A percentile compares a stretch with the other conserved stretches of the same genome.
Evolutionary conservation across 1,140 invertebrate species (phyloP).

Genomic region (Reticulitermes speratus): DNA sequence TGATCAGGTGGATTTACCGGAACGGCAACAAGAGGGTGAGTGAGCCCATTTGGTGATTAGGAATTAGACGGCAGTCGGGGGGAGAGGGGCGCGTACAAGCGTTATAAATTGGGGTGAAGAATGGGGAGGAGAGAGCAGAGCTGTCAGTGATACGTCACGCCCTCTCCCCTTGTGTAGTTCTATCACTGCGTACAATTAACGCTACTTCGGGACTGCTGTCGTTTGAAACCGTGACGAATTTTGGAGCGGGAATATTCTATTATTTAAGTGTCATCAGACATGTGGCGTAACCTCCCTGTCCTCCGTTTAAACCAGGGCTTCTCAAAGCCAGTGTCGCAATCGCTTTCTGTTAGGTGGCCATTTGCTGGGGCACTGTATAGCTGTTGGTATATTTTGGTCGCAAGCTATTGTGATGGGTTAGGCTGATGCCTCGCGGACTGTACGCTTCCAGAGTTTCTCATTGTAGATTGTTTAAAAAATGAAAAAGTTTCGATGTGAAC

Average conservation of each 20-base stretch:
- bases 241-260: neutral
- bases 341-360: no score
- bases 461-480: no score
- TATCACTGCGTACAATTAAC: neutral
- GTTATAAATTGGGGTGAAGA: neutral
- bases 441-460: no score
- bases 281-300: no score
- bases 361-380: no score
- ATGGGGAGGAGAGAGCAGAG: neutral
- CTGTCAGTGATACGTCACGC: constrained; percentile 1
- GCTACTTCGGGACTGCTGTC: neutral
- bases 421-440: no score
- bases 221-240: neutral
- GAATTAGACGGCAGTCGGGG: constrained; percentile 5
- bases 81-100: neutral
- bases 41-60: constrained; percentile 9
- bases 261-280: neutral
- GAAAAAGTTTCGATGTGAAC: no score
- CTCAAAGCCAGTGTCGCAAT: no score
- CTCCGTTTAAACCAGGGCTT: no score
- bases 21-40: neutral
- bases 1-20: neutral
- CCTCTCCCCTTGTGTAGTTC: neutral
- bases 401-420: no score
- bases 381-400: no score